These are phyloP conservation scores for Phodopus roborovskii DNA, from an alignment of 2,113 vertebrate genomes.

Conservation along the genomic window DNA sequence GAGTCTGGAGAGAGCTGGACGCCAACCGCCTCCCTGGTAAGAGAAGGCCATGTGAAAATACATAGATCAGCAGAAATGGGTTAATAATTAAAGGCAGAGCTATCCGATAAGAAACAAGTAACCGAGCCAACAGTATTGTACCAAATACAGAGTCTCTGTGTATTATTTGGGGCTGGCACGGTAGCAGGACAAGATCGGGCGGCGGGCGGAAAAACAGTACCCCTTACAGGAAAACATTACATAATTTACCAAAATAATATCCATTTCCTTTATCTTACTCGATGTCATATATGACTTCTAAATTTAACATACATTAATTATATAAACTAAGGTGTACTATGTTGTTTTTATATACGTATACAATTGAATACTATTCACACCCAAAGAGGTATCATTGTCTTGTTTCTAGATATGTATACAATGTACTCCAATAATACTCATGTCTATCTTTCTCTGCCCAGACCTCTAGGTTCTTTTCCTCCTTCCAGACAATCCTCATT, in stretches of 20 bases:
- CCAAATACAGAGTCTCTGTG: no score
- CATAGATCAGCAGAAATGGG: no score
- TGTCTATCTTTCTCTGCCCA: background rate
- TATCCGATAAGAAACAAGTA: no score
- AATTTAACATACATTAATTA: background rate
- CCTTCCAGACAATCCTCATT: background rate
- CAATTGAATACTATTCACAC: background rate
- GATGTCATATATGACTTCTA: background rate
- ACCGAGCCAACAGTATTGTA: no score
- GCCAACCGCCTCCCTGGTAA: no score
- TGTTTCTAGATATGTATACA: background rate
- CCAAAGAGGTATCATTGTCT: background rate
- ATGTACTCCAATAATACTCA: background rate
- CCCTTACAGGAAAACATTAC: background rate
- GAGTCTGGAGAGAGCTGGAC: no score
- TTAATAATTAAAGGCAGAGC: no score
- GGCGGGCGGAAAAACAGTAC: no score
- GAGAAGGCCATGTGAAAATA: no score
- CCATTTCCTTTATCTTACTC: background rate
- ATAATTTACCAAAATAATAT: background rate
- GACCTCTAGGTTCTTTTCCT: background rate
- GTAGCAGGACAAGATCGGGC: no score
- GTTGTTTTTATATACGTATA: background rate
- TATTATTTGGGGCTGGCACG: no score
- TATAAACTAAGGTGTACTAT: background rate